Base-by-base conservation (phyloP, 2,113 vertebrate species). In the Zosterops hypoxanthus region DNA sequence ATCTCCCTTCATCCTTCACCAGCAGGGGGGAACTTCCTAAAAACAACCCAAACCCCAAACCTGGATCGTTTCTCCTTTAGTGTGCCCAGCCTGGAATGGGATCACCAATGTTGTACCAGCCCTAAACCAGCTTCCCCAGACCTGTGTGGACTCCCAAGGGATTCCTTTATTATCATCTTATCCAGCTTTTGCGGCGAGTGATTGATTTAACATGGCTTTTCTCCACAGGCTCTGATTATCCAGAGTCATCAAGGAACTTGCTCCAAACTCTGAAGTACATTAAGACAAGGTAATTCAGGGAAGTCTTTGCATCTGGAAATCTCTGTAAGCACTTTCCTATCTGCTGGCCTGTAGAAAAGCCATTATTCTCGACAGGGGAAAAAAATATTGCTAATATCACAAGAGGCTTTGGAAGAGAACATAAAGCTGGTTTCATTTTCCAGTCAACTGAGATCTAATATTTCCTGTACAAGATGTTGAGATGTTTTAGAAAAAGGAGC, bases 261-360 rank as follows among this genome's bases (percentile, higher is more conserved):
- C 86, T 91, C 85, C 92, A 64, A 90, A 94, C 73, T 85, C 96
- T 46, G 36, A 65, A 82, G 82, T 86, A 44, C 91, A 94, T 97
- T 96, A 97, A 89, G 92, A 94, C 86, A 93, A 94, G 85, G 91
- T 96, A 97, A 96, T 96, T 95, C 92, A 80, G 88, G 69, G 73
- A 69, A 94, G 82, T 42, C 76, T 95, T 95, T 96, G 94, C 94
- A 93, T 92, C 94, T 90, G 29, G 92, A 96, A 97, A 96, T 94
- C 87, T 81, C 72, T 95, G 91, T 89, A 59, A 94, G 77, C 80
- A 39, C 95, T 96, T 95, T 92, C 64, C 86, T 96, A 95, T 96
- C 96, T 93, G 91, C 90, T 86, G 96, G 92, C 94, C 91, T 97
- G 91, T 72, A 95, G 89, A 96, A 96, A 96, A 95, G 87, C 94